Evolutionary conservation across 2,888 invertebrate genomes (phyloP).

Genomic region (Carcina quercana): DNA sequence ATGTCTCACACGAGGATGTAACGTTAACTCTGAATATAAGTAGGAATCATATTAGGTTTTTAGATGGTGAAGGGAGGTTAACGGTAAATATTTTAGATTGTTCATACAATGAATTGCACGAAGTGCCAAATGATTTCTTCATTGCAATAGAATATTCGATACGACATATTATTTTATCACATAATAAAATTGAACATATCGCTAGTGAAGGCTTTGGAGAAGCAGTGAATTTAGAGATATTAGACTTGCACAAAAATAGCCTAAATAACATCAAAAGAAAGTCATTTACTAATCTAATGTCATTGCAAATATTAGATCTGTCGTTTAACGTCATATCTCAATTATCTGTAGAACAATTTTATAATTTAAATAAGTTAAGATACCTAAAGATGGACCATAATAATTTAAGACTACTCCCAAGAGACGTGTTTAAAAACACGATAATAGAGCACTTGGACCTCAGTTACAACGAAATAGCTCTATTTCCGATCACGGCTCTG

Average conservation of each 20-base stretch:
- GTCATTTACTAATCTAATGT: conserved; percentile 83
- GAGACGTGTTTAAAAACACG: conserved; percentile 87
- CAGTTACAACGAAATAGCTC: conserved; percentile 83
- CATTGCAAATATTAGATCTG: conserved; percentile 85
- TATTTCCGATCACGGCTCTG: conserved; percentile 86
- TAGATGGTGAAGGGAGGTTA: conserved; percentile 66
- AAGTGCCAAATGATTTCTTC: conserved; percentile 79
- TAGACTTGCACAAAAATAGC: conserved; percentile 84
- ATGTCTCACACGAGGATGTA: conserved; percentile 77
- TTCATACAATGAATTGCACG: conserved; percentile 78
- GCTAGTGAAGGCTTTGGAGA: conserved; percentile 85
- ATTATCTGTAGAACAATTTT: conserved; percentile 86
- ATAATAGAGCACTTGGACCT: conserved; percentile 87
- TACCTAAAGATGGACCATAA: conserved; percentile 84
- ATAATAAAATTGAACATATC: conserved; percentile 81
- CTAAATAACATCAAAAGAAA: conserved; percentile 81
- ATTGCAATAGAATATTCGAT: conserved; percentile 77
- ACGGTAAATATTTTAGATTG: conserved; percentile 82
- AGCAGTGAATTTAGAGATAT: conserved; percentile 79
- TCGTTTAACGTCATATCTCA: conserved; percentile 84
- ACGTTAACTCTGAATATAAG: conserved; percentile 86
- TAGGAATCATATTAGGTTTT: conserved; percentile 75
- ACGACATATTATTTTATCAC: conserved; percentile 80
- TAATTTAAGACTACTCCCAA: conserved; percentile 81
- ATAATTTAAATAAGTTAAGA: conserved; percentile 82